These are phyloP conservation scores for Brachypodius melanocephalos DNA, from an alignment of 2,113 vertebrate species.

Conservation along the genomic window DNA sequence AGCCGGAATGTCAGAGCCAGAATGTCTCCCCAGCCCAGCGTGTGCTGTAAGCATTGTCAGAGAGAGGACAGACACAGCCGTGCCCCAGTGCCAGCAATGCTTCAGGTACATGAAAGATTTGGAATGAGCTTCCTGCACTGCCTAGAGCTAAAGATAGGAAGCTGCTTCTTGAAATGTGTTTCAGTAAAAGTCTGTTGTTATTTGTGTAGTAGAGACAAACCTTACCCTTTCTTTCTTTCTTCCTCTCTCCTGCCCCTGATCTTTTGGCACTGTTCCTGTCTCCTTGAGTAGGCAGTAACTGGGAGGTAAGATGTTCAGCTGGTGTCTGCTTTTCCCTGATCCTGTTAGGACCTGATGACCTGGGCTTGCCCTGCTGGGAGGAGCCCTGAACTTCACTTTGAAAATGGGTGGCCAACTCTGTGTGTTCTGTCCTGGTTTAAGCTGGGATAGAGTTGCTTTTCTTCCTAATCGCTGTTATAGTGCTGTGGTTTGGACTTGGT, in stretches of 20 bases:
- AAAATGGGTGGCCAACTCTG: not conserved
- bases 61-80: not conserved
- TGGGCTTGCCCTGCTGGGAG: not conserved
- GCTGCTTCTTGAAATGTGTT: not conserved
- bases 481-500: not conserved
- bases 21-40: not conserved
- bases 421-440: not conserved
- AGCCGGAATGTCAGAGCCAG: fast-evolving
- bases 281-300: not conserved
- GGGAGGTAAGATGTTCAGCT: not conserved
- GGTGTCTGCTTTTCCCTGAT: not conserved
- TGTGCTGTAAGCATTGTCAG: fast-evolving
- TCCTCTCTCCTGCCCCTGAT: not conserved
- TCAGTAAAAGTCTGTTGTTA: not conserved
- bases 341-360: not conserved
- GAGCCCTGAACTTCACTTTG: not conserved
- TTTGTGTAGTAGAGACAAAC: not conserved
- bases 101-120: not conserved
- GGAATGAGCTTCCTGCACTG: not conserved
- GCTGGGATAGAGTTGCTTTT: not conserved
- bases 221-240: not conserved
- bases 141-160: not conserved
- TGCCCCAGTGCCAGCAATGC: fast-evolving
- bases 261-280: not conserved
- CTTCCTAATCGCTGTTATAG: not conserved